Conservation (phyloP, 2,797 vertebrate genomes). For the Etheostoma nigrum region DNA sequence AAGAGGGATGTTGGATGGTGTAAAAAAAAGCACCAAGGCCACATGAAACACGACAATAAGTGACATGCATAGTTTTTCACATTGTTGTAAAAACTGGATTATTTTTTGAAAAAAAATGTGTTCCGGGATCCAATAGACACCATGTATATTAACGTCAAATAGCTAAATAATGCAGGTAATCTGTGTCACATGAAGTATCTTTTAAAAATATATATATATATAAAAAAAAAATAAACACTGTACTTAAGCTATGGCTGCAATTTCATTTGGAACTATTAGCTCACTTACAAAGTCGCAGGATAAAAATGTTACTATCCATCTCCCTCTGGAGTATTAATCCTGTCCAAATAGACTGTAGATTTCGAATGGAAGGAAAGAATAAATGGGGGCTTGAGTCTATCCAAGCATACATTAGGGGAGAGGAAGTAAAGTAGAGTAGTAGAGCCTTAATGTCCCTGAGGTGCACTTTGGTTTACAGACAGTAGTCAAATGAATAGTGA, state of each 20-base stretch:
- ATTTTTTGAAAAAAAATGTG: too few species aligned
- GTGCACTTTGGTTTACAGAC: conserved; percentile 35
- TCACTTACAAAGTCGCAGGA: conserved; percentile 50
- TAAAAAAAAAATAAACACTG: conserved; percentile 5
- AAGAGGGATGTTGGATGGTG: neutral
- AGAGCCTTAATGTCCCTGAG: conserved; percentile 47
- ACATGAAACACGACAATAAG: neutral
- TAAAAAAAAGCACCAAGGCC: conserved; percentile 8
- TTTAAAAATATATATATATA: neutral
- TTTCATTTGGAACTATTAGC: conserved; percentile 61
- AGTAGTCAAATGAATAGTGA: conserved; percentile 32
- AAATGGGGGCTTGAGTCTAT: conserved; percentile 36
- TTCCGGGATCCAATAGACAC: neutral
- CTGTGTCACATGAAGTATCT: conserved; percentile 4
- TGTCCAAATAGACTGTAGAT: conserved; percentile 65
- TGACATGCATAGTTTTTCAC: neutral
- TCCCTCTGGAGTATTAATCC: conserved; percentile 68
- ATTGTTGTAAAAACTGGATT: conserved; percentile 1
- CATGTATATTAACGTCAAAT: conserved; percentile 1
- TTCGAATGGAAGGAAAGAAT: conserved; percentile 50
- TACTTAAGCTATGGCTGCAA: conserved; percentile 30
- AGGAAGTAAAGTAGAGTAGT: conserved; percentile 22
- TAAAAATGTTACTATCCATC: conserved; percentile 63
- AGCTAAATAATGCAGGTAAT: conserved; percentile 15
- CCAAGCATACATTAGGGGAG: conserved; percentile 21